Conservation (phyloP, 2,888 invertebrate genomes). For the Agonum fuliginosum region DNA sequence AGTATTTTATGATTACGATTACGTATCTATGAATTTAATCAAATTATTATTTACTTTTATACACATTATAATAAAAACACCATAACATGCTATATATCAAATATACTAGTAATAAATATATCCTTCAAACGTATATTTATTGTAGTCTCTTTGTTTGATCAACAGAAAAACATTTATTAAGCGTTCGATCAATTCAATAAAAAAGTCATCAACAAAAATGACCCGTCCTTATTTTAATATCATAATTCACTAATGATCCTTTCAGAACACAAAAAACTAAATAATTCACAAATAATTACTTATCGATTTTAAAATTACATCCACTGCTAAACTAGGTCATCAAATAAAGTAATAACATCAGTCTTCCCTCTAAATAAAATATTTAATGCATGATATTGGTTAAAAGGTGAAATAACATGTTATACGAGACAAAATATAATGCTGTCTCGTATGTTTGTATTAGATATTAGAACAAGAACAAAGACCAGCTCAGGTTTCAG, state of each 20-base stretch:
- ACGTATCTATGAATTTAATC: not conserved
- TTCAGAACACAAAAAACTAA: constrained; percentile 38
- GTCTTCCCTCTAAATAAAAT: constrained; percentile 41
- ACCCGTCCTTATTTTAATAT: constrained; percentile 33
- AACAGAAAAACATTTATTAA: constrained; percentile 10
- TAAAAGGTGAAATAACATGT: constrained; percentile 45
- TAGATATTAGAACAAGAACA: too few relatives aligned
- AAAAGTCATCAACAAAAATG: constrained; percentile 31
- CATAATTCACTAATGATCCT: constrained; percentile 46
- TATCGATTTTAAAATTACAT: constrained; percentile 52
- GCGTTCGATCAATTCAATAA: constrained; percentile 16
- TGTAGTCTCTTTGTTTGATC: not conserved
- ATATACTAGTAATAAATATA: not conserved
- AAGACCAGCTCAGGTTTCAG: too few relatives aligned
- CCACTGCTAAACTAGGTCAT: constrained; percentile 43
- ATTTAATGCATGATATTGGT: constrained; percentile 27
- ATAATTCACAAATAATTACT: constrained; percentile 50
- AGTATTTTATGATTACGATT: too few relatives aligned
- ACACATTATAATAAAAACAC: constrained; percentile 7
- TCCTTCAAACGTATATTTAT: constrained; percentile 6
- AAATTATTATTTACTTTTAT: not conserved
- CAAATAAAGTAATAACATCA: constrained; percentile 44
- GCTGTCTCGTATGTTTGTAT: constrained; percentile 15
- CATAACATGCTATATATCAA: not conserved
- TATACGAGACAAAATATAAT: not conserved